Base-by-base conservation (phyloP, 2,888 invertebrate genomes). In the Ennomos erosarius region DNA sequence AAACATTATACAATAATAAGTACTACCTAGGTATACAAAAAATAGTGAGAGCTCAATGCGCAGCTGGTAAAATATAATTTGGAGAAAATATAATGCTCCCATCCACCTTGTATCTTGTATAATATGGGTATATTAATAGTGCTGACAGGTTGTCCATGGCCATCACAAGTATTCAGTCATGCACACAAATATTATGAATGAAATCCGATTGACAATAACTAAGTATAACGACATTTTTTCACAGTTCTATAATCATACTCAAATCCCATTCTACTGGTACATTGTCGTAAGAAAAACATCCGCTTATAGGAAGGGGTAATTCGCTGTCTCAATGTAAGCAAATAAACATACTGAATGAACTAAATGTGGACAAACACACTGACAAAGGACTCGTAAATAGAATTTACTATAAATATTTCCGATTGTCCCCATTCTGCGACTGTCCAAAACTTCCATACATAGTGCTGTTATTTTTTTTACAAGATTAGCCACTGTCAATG, bases 281-380 rank as follows among this genome's bases (percentile, higher is more conserved):
- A 81, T 76, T 81, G 78, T 76, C 68, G 69, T 55, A 82, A 84
- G 81, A 84, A 85, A 84, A 89, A 90, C 88, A 87, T 90, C 85
- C 88, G 84, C 65, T 69, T 69, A 26, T 10, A 50, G 6, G 79
- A 84, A 83, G 82, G 83, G 78, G 81, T 70, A 73, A 73, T 75
- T 74, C 75, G 75, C 74, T 76, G 73, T 71, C 65, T 79, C 79
- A 87, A 85, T 84, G 85, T 88, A 88, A 83, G 76, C 85, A 87
- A 68, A 65, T 65, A 68, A 62, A 67, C 60, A 62, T 58, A 47
- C 49, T 82, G 84, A 81, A 85, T 85, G 79, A 83, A 83, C 81
- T 82, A 80, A 88, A 90, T 85, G 85, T 91, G 89, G 76, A 87
- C 85, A 89, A 90, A 89, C 88, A 89, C 45, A 13, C 54, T 49